Evolutionary conservation across 2,797 vertebrate genomes (phyloP), one percentile per base, ranked within the genome.

Genomic region (Peromyscus aztecus): DNA sequence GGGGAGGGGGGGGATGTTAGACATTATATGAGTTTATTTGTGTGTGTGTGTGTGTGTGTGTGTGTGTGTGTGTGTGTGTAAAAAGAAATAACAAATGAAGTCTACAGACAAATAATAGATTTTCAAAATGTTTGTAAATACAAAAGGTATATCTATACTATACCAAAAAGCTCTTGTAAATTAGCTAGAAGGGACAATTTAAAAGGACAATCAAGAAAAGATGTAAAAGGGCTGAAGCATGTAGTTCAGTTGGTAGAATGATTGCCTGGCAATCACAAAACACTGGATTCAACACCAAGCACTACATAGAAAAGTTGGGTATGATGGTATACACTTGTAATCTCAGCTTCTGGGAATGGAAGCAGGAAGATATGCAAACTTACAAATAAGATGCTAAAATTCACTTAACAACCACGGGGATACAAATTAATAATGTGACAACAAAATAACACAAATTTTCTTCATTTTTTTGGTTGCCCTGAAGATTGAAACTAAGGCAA

Each of bases 81-180:
- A 84, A 83, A 43, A 43, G 71, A 75, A 65, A 84, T 84, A 84
- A 46, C 65, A 65, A 83, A 65, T 21, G 6, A 91, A 46, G 31
- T 61, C 57, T 29, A 65, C 31, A 89, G 88, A 55, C 11, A 49
- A 69, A 87, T 61, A 77, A 81, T 77, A 77, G 12, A 49, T 81
- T 94, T 94, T 71, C 46, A 88, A 90, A 90, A 75, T 77, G 75
- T 82, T 87, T 92, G 19, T 85, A 88, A 84, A 59, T n/a, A 87
- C 6, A 91, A 63, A 89, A 77, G 34, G 11, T n/a, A 49, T 75
- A 81, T n/a, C 16, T 87, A 75, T 34, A 84, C 65, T 88, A 71
- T 65, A 84, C 3, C 73, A 65, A 89, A 49, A 92, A 89, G 5
- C 1, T 81, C 55, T 85, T 92, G 1, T n/a, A 94, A 92, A 89